Evolutionary conservation across 64 coral and sea anemone species (phyloP), one percentile per base, ranked within the genome.

Genomic region (Catalaphyllia jardinei): DNA sequence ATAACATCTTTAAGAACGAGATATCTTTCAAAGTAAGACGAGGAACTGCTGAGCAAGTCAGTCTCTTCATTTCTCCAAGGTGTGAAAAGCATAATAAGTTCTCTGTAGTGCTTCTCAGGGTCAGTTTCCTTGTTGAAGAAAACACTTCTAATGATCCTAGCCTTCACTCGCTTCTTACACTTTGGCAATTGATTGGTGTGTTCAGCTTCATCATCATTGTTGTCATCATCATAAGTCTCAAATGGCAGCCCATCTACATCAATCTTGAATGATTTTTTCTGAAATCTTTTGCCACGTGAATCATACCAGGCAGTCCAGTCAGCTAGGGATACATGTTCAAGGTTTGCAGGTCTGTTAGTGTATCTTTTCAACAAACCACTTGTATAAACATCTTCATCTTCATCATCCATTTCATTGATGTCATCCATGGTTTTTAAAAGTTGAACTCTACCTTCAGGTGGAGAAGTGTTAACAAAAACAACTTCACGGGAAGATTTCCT

Each of bases 31-130:
- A 59, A 30, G 65, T 76, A 88, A 49, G 86, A 88, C 24, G 86
- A 76, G 52, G 4, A 88, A 88, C 42, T 29, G 17, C 72, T 57
- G 30, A 88, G 22, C 30, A 88, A 76, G 25, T 77, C 86, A 76
- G 52, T 88, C n/a, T 88, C 52, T 24, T 88, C 86, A 61, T 88
- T 88, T 88, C 73, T 76, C 86, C 73, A 77, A 55, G 73, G 57
- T 29, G 73, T 88, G 57, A 76, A 88, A 18, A 88, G 74, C 86
- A 88, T 77, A n/a, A 60, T 31, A 4, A 77, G 72, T 55, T 76
- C 72, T 59, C 72, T 46, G 52, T 88, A 88, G 73, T 77, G 25
- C 65, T 88, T 88, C 59, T 88, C 86, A 19, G 86, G 73, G 50
- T 88, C 86, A 76, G 71, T 30, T 88, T 22, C 35, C 76, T 76